Percentiles rank a stretch among this genome's conserved stretches.
Evolutionary conservation across 92 coral and sea anemone genomes (phyloP).

Genomic region (Montipora capitata): DNA sequence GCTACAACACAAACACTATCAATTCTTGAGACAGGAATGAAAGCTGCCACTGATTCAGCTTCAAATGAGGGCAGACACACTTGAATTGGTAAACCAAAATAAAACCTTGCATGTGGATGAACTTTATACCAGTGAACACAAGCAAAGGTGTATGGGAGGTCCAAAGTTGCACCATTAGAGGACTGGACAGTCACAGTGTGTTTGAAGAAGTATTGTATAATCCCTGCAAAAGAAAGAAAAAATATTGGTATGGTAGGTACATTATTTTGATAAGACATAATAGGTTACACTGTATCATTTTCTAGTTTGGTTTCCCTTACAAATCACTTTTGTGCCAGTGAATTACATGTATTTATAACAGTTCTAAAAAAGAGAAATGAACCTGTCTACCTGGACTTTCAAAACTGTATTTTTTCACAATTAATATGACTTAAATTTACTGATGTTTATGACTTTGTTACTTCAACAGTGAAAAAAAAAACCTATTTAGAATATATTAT

Average conservation of each 20-base stretch:
- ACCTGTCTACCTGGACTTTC: background rate
- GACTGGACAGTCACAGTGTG: constrained; percentile 11
- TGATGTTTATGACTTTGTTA: background rate
- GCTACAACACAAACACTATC: constrained; percentile 43
- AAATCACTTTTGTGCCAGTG: background rate
- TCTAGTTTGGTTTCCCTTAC: too few relatives aligned
- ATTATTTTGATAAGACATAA: background rate
- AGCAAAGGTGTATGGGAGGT: constrained; percentile 30
- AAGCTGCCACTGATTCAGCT: constrained; percentile 31
- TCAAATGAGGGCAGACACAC: constrained; percentile 42
- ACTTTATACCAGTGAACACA: constrained; percentile 44
- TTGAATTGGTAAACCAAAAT: constrained; percentile 58
- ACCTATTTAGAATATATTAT: too few relatives aligned
- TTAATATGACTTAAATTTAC: background rate
- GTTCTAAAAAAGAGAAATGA: background rate
- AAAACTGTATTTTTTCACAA: background rate
- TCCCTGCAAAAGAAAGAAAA: constrained; percentile 8
- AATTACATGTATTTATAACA: background rate
- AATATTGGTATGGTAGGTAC: background rate
- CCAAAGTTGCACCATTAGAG: constrained; percentile 26
- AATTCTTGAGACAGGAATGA: constrained; percentile 32
- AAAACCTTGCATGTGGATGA: constrained; percentile 41
- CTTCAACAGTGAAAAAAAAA: too few relatives aligned
- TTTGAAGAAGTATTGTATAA: constrained; percentile 14
- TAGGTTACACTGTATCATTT: too few relatives aligned